Evolutionary conservation across 2,797 vertebrate genomes (phyloP).

Genomic region (Champsocephalus esox): DNA sequence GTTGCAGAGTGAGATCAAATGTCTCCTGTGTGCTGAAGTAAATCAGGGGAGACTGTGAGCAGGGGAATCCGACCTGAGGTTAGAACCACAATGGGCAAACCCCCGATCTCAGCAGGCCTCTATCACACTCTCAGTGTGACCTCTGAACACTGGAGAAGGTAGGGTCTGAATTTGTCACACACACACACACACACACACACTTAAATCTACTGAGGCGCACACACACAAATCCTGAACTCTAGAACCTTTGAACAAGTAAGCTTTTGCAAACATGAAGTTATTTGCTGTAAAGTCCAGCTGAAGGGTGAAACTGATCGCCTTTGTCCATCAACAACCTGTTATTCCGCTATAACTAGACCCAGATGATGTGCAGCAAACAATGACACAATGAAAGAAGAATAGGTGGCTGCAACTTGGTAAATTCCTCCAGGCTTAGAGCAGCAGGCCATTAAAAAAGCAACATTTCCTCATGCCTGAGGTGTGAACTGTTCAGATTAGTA

Average conservation of each 20-base stretch:
- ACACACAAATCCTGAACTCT: slow-evolving; percentile 23
- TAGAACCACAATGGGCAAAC: slow-evolving; percentile 66
- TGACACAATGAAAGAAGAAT: slow-evolving; percentile 57
- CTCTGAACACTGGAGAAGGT: slow-evolving; percentile 52
- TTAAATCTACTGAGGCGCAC: not conserved
- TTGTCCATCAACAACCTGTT: slow-evolving; percentile 62
- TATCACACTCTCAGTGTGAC: slow-evolving; percentile 60
- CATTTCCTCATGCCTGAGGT: slow-evolving; percentile 42
- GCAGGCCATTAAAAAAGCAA: slow-evolving; percentile 42
- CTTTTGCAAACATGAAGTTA: slow-evolving; percentile 34
- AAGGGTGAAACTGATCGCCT: slow-evolving; percentile 57
- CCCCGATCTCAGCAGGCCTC: slow-evolving; percentile 67
- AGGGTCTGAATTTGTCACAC: slow-evolving; percentile 43
- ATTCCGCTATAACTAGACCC: slow-evolving; percentile 58
- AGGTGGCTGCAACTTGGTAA: slow-evolving; percentile 33
- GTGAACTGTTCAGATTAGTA: slow-evolving; percentile 35
- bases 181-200: slow-evolving; percentile 35
- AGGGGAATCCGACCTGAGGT: slow-evolving; percentile 61
- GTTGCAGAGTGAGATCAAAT: slow-evolving; percentile 73
- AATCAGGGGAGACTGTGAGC: slow-evolving; percentile 68
- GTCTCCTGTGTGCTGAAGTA: slow-evolving; percentile 61
- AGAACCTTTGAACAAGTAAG: slow-evolving; percentile 18
- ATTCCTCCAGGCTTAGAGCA: slow-evolving; percentile 54
- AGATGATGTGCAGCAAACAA: slow-evolving; percentile 54
- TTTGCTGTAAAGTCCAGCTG: slow-evolving; percentile 24